phyloP scores from a whole-genome alignment of 2,113 vertebrate genomes.

The Hystrix cristata region DNA sequence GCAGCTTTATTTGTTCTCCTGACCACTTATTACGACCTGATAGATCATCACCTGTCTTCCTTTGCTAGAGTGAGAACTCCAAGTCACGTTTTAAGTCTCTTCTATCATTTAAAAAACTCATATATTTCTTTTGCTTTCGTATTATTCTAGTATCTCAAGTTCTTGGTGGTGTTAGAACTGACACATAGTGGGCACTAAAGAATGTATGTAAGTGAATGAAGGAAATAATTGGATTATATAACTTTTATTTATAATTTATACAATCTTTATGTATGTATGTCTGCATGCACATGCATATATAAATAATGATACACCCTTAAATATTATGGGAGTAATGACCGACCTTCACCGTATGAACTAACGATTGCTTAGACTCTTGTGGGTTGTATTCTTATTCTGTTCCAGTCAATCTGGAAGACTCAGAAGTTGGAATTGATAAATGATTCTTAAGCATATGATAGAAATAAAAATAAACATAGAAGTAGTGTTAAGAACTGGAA shows the following conservation, averaged over 20 bases:
- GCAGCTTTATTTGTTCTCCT: background rate
- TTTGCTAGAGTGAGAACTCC: background rate
- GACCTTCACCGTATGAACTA: background rate
- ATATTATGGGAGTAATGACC: background rate
- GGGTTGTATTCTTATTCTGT: background rate
- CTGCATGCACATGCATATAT: background rate
- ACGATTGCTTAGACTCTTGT: background rate
- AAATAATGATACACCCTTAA: background rate
- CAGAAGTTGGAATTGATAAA: background rate
- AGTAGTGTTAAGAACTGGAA: background rate
- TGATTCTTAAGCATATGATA: background rate
- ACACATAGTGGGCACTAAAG: background rate
- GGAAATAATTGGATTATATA: background rate
- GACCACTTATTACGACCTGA: background rate
- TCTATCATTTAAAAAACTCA: background rate
- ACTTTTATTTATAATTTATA: background rate
- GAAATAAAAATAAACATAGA: constrained; percentile 30
- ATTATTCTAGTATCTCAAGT: background rate
- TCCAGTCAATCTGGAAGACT: background rate
- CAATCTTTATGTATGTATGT: background rate
- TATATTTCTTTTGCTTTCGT: background rate
- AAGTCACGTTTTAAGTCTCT: background rate
- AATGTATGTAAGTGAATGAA: background rate
- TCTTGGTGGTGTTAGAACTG: background rate
- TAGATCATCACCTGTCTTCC: background rate